phyloP scores from a whole-genome alignment of 2,888 invertebrate species.

The Dasypolia templi region DNA sequence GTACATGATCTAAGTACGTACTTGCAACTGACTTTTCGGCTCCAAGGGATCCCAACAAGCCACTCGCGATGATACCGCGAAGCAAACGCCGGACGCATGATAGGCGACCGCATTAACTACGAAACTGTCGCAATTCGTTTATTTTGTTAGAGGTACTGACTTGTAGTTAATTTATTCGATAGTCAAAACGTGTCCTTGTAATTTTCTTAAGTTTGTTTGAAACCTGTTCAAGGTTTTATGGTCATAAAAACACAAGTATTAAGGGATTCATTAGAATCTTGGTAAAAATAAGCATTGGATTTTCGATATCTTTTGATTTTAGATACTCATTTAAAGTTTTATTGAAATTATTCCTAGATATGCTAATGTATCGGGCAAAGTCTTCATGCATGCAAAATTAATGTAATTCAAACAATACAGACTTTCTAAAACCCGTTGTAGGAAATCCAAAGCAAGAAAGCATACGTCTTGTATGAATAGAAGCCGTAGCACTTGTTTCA shows the following conservation, averaged over 20 bases:
- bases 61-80: constrained; percentile 60
- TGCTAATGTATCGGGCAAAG: background rate
- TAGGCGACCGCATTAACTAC: constrained; percentile 49
- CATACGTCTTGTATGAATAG: background rate
- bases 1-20: no score
- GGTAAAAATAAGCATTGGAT: background rate
- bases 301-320: background rate
- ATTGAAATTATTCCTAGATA: background rate
- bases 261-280: background rate
- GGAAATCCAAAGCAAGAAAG: background rate
- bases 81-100: constrained; percentile 67
- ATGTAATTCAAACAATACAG: background rate
- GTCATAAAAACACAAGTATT: background rate
- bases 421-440: background rate
- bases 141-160: background rate
- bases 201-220: background rate
- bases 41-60: constrained; percentile 39
- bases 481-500: background rate
- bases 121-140: constrained; percentile 36
- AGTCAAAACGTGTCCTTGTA: background rate
- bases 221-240: background rate
- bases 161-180: background rate
- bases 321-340: background rate
- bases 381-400: background rate
- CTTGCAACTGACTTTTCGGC: constrained; percentile 25